These are phyloP conservation scores for Phenacoccus solenopsis DNA, from an alignment of 1,140 invertebrate species.

Conservation along the genomic window DNA sequence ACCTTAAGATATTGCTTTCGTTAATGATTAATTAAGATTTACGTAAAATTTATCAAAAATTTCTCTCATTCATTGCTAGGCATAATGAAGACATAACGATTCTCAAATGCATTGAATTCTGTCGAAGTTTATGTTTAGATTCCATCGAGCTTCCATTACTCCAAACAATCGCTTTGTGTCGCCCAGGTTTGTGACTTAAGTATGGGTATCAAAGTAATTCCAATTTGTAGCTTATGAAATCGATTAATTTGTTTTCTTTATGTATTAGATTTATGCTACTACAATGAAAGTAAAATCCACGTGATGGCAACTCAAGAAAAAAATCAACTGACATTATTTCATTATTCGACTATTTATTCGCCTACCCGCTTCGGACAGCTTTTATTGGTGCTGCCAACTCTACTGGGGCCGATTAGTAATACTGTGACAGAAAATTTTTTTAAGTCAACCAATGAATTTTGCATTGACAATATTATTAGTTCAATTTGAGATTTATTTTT, in stretches of 20 bases:
- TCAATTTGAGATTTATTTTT: no score
- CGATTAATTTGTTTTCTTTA: not conserved
- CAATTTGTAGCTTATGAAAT: not conserved
- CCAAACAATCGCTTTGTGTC: slow-evolving; percentile 3
- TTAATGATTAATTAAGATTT: not conserved
- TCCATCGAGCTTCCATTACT: not conserved
- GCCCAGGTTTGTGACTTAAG: not conserved
- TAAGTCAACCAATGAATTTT: not conserved
- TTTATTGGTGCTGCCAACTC: slow-evolving; percentile 15
- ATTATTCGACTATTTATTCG: slow-evolving; percentile 11
- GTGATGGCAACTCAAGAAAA: slow-evolving; percentile 6
- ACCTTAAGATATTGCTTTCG: not conserved
- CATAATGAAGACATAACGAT: not conserved
- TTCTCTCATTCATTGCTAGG: not conserved
- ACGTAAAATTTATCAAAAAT: no score
- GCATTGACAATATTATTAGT: not conserved
- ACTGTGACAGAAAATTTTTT: not conserved
- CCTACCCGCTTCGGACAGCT: slow-evolving; percentile 16
- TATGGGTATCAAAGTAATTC: not conserved
- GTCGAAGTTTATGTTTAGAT: not conserved
- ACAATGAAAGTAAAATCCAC: slow-evolving; percentile 3
- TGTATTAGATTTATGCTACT: not conserved
- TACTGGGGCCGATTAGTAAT: slow-evolving; percentile 1
- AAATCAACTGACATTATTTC: slow-evolving; percentile 18
- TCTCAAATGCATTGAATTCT: not conserved